Percentiles rank a stretch among this genome's conserved stretches.
phyloP scores from a whole-genome alignment of 2,113 vertebrate genomes.

The Saimiri boliviensis region DNA sequence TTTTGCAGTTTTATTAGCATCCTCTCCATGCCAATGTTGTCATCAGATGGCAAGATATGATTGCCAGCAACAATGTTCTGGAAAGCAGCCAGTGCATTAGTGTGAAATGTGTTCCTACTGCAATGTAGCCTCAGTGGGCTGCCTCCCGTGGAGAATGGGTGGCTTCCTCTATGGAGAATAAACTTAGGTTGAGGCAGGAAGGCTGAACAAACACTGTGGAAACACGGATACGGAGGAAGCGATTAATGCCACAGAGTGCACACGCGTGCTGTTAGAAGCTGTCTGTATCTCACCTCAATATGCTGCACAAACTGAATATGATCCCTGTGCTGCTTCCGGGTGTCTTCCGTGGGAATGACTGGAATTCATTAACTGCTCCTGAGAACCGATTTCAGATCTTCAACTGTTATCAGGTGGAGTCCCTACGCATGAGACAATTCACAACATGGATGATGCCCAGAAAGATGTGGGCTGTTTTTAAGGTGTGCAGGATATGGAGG shows the following conservation, averaged over 20 bases:
- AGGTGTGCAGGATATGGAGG: neutral
- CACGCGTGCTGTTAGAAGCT: neutral
- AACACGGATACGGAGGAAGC: neutral
- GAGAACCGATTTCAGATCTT: neutral
- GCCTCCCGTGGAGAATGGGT: neutral
- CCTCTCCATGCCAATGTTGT: neutral
- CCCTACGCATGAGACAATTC: neutral
- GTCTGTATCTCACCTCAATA: neutral
- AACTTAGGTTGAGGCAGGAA: neutral
- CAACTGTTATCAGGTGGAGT: neutral
- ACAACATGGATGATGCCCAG: neutral
- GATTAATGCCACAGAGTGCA: neutral
- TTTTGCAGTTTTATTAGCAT: constrained; percentile 31
- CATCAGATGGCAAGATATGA: constrained; percentile 14
- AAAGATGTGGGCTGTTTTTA: neutral
- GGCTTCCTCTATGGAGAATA: neutral
- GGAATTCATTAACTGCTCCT: neutral
- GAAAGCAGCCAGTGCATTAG: constrained; percentile 3
- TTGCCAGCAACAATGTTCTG: neutral
- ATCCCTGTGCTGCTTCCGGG: neutral
- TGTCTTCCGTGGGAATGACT: neutral
- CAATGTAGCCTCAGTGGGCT: neutral
- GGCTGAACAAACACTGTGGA: neutral
- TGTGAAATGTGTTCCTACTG: neutral
- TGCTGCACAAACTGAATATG: neutral